phyloP scores from a whole-genome alignment of 2,113 vertebrate species.

The Petrocephalus zakoni region DNA sequence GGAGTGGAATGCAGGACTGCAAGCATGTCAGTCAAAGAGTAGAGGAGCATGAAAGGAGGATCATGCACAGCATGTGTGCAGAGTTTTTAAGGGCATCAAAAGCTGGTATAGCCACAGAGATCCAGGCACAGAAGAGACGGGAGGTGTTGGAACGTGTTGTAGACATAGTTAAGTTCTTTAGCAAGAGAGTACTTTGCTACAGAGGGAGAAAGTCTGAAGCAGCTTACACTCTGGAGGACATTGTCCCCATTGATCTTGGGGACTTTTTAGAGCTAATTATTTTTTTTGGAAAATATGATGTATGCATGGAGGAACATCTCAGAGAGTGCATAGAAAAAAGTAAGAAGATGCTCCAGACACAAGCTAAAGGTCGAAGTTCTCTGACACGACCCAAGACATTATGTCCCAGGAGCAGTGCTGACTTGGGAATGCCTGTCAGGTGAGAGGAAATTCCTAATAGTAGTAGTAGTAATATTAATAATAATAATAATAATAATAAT shows the following conservation, averaged over 20 bases:
- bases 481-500: no score
- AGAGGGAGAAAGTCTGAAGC: constrained; percentile 10
- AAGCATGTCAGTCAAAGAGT: constrained; percentile 18
- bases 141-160: constrained; percentile 18
- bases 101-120: constrained; percentile 14
- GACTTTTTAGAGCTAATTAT: no score
- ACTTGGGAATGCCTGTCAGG: no score
- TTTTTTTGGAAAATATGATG: no score
- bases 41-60: constrained; percentile 27
- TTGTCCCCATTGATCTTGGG: constrained; percentile 7
- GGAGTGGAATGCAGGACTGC: constrained; percentile 23
- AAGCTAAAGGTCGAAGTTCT: no score
- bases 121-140: constrained; percentile 5
- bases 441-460: no score
- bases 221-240: neutral
- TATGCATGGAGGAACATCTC: no score
- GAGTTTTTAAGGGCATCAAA: constrained; percentile 24
- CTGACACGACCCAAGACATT: no score
- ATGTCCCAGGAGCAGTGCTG: no score
- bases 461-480: no score
- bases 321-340: no score
- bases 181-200: neutral
- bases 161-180: constrained; percentile 1
- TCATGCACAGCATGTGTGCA: constrained; percentile 11
- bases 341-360: no score